Evolutionary conservation across 2,888 invertebrate genomes (phyloP).

Genomic region (Altica lythri): DNA sequence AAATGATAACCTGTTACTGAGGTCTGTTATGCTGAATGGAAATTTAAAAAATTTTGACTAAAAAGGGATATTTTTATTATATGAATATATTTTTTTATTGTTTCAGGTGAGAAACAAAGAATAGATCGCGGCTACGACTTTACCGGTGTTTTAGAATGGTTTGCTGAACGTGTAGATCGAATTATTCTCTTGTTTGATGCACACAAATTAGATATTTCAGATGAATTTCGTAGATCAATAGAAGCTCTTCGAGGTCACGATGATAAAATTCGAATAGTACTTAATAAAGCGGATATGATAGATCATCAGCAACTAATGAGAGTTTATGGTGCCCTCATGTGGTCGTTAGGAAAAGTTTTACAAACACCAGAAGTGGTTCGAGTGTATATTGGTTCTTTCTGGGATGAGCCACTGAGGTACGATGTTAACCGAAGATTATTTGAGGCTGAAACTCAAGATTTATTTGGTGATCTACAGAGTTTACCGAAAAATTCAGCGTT

Average conservation of each 20-base stretch:
- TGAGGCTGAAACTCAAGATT: slow-evolving; percentile 93
- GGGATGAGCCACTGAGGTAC: slow-evolving; percentile 95
- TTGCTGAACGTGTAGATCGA: slow-evolving; percentile 96
- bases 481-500: slow-evolving; percentile 95
- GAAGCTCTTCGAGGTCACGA: slow-evolving; percentile 94
- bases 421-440: slow-evolving; percentile 91
- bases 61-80: not conserved
- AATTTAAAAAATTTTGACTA: not conserved
- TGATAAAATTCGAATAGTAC: slow-evolving; percentile 95
- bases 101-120: slow-evolving; percentile 95
- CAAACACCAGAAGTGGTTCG: slow-evolving; percentile 99
- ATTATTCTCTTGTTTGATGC: slow-evolving; percentile 98
- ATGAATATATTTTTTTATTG: slow-evolving; percentile 2
- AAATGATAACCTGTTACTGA: slow-evolving; percentile 21
- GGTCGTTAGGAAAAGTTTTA: slow-evolving; percentile 97
- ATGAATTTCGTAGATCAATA: slow-evolving; percentile 96
- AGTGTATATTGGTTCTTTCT: slow-evolving; percentile 98
- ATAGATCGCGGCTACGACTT: slow-evolving; percentile 94
- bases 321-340: slow-evolving; percentile 99
- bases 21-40: slow-evolving; percentile 7
- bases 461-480: slow-evolving; percentile 92
- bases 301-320: slow-evolving; percentile 98
- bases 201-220: slow-evolving; percentile 98
- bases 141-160: slow-evolving; percentile 98
- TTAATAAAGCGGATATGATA: slow-evolving; percentile 99